These are phyloP conservation scores for Heterocephalus glaber DNA, from an alignment of 2,113 vertebrate genomes.

Conservation along the genomic window DNA sequence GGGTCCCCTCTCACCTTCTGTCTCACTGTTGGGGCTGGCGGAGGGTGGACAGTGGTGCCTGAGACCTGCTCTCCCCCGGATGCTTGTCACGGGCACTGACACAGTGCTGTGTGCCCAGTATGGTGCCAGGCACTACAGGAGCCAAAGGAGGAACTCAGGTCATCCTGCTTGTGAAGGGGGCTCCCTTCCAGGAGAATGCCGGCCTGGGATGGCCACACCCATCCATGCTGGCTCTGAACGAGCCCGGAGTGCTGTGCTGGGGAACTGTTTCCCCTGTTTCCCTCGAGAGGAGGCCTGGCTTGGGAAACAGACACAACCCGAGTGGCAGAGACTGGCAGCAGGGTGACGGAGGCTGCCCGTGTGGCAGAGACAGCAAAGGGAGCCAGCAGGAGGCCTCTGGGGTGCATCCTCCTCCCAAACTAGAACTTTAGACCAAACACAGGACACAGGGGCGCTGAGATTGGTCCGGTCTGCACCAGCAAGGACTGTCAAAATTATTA, in stretches of 20 bases:
- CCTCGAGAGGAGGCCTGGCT: background rate
- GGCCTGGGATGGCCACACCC: background rate
- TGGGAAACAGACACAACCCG: background rate
- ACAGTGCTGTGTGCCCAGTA: background rate
- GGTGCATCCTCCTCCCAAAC: background rate
- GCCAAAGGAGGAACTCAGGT: background rate
- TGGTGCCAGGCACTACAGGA: background rate
- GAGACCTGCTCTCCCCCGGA: background rate
- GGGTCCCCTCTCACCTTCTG: background rate
- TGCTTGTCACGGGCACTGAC: too few relatives aligned
- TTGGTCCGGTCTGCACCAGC: slow-evolving; percentile 62
- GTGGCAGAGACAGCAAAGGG: background rate
- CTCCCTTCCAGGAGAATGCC: background rate
- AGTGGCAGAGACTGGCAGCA: too few relatives aligned
- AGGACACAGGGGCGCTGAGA: slow-evolving; percentile 49
- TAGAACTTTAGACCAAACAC: background rate
- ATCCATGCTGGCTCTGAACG: background rate
- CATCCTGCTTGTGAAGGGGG: background rate
- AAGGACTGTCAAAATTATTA: slow-evolving; percentile 74
- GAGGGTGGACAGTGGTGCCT: background rate
- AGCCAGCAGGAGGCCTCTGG: background rate
- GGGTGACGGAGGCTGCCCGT: too few relatives aligned
- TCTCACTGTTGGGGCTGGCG: background rate
- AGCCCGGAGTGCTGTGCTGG: background rate
- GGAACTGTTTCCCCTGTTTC: too few relatives aligned